phyloP scores from a whole-genome alignment of 2,797 vertebrate species.

The Gambelia wislizenii region DNA sequence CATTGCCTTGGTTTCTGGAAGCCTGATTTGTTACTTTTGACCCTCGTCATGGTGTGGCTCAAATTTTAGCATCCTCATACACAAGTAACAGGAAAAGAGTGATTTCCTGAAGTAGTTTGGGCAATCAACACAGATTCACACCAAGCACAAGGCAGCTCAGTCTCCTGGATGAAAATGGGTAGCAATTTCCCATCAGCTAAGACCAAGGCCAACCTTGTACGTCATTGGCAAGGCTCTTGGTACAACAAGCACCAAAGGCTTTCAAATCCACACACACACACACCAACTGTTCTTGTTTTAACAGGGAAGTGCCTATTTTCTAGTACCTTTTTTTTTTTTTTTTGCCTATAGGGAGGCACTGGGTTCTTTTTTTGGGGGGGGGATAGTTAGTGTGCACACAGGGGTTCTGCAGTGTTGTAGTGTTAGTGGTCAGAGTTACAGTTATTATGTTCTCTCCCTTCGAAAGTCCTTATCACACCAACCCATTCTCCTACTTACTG shows the following conservation, averaged over 20 bases:
- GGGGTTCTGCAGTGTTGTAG: background rate
- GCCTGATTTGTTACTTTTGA: slow-evolving; percentile 63
- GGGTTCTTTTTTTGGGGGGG: background rate
- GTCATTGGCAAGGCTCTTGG: background rate
- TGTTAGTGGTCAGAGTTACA: background rate
- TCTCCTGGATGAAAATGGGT: background rate
- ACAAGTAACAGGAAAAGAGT: slow-evolving; percentile 51
- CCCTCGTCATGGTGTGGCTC: slow-evolving; percentile 52
- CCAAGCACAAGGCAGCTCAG: background rate
- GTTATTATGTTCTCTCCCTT: too few relatives aligned
- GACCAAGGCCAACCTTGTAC: background rate
- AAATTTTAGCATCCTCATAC: slow-evolving; percentile 45
- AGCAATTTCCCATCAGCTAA: slow-evolving; percentile 9
- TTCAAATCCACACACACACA: background rate
- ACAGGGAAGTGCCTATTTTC: background rate
- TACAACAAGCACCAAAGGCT: background rate
- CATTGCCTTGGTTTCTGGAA: slow-evolving; percentile 48
- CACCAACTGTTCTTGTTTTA: background rate
- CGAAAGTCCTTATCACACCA: background rate
- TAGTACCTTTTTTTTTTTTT: background rate
- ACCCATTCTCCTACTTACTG: too few relatives aligned
- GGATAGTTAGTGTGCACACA: background rate
- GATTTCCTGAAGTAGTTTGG: slow-evolving; percentile 58
- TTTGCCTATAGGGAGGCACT: background rate
- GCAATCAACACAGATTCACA: slow-evolving; percentile 38